phyloP scores from a whole-genome alignment of 2,797 vertebrate species.

The Onychomys torridus region DNA sequence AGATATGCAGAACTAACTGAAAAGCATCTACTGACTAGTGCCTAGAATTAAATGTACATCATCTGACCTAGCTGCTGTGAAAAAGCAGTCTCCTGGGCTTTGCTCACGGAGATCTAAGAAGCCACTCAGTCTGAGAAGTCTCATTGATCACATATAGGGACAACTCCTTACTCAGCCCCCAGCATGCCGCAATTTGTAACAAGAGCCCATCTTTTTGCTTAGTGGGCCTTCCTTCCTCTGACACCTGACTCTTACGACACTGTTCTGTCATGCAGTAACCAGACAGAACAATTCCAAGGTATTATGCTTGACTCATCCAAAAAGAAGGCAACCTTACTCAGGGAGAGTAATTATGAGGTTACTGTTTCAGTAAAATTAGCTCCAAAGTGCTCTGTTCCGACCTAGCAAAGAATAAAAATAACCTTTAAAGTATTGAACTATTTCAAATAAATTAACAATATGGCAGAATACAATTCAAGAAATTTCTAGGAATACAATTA shows the following conservation, averaged over 20 bases:
- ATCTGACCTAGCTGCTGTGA: neutral
- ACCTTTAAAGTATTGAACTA: neutral
- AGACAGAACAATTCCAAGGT: neutral
- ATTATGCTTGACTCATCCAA: neutral
- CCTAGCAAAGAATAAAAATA: neutral
- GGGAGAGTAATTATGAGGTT: neutral
- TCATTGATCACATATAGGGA: neutral
- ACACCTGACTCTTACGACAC: neutral
- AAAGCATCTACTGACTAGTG: neutral
- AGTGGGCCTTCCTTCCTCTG: neutral
- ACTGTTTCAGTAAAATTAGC: neutral
- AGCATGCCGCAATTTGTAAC: neutral
- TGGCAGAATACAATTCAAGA: neutral
- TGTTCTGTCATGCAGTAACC: neutral
- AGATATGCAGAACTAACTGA: neutral
- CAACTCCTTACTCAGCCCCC: neutral
- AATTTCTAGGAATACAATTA: slow-evolving; percentile 43
- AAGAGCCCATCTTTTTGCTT: neutral
- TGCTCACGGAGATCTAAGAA: neutral
- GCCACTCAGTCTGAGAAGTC: neutral
- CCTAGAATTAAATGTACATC: neutral
- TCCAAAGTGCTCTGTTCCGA: neutral
- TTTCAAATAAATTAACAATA: slow-evolving; percentile 44
- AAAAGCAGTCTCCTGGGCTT: neutral
- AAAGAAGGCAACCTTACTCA: neutral